phyloP scores from a whole-genome alignment of 1,140 invertebrate genomes.

The Trichomalopsis sarcophagae region DNA sequence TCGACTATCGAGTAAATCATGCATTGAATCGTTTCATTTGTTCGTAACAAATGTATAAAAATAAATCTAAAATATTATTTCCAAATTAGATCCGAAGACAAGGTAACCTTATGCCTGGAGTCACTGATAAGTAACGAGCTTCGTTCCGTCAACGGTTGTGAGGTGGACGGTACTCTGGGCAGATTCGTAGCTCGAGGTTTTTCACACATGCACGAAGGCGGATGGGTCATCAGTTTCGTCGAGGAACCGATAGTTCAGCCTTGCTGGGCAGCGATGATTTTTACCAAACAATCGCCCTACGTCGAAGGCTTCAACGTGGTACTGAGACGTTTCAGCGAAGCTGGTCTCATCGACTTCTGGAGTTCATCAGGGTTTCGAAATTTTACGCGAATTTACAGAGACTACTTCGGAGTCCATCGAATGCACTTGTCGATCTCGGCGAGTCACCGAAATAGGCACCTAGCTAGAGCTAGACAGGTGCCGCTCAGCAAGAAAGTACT shows the following conservation, averaged over 20 bases:
- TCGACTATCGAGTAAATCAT: neutral
- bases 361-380: neutral
- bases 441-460: neutral
- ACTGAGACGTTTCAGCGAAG: neutral
- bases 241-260: slow-evolving; percentile 18
- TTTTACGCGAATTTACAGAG: slow-evolving; percentile 8
- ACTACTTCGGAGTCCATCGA: neutral
- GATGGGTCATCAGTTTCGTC: slow-evolving; percentile 36
- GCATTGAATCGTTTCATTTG: neutral
- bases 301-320: neutral
- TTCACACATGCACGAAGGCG: neutral
- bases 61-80: neutral
- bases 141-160: slow-evolving; percentile 11
- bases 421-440: neutral
- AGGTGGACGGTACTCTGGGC: slow-evolving; percentile 9
- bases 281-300: slow-evolving; percentile 25
- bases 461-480: neutral
- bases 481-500: neutral
- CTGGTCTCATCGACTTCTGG: slow-evolving; percentile 17
- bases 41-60: neutral
- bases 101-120: neutral
- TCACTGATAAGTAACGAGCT: neutral
- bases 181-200: neutral
- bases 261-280: slow-evolving; percentile 26
- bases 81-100: neutral